phyloP scores from a whole-genome alignment of 2,888 invertebrate genomes.

The Catocala sponsa region DNA sequence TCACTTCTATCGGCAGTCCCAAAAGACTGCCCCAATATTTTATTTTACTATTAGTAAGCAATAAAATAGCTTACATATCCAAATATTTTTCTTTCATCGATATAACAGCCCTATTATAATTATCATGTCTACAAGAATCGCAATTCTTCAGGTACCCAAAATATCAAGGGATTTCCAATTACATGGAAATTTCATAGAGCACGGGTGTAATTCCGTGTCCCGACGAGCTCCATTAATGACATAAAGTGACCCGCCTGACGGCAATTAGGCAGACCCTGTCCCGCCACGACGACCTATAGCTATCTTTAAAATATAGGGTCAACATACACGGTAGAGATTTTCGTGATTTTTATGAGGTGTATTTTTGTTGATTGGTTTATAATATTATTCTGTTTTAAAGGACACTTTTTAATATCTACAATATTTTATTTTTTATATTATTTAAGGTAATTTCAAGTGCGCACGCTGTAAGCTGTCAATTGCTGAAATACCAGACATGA shows the following conservation, averaged over 20 bases:
- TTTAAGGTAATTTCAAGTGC: no score
- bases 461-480: no score
- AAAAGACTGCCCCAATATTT: no score
- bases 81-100: no score
- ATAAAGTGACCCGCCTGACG: conserved; percentile 56
- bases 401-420: no score
- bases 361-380: neutral
- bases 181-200: conserved; percentile 72
- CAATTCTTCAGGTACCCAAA: conserved; percentile 25
- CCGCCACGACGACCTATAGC: conserved; percentile 18
- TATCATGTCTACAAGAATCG: conserved; percentile 5
- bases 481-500: no score
- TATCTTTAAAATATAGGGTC: conserved; percentile 9
- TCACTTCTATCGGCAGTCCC: no score
- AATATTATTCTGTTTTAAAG: no score
- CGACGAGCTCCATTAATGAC: conserved; percentile 60
- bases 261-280: conserved; percentile 40
- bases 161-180: conserved; percentile 67
- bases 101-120: no score
- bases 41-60: no score
- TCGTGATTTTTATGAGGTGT: neutral
- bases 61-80: no score
- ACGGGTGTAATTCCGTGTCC: conserved; percentile 53
- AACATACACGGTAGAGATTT: conserved; percentile 11
- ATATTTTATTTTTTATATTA: no score